phyloP scores from a whole-genome alignment of 2,797 vertebrate species.

The Esox masquinongy region DNA sequence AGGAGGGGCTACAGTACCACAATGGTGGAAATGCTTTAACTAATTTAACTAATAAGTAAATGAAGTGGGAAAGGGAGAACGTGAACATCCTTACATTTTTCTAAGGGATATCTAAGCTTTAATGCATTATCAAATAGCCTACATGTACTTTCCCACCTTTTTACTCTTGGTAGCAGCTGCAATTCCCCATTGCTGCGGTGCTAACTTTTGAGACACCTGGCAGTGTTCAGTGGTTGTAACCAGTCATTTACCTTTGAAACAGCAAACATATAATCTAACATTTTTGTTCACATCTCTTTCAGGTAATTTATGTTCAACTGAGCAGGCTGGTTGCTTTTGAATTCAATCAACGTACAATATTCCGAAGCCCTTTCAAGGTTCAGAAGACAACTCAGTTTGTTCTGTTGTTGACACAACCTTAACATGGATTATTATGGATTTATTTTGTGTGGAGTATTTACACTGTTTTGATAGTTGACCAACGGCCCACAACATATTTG shows the following conservation, averaged over 20 bases:
- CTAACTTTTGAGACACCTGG: not conserved
- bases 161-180: too few species aligned
- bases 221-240: not conserved
- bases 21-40: too few species aligned
- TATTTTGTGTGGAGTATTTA: not conserved
- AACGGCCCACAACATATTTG: not conserved
- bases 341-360: conserved; percentile 16
- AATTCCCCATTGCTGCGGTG: too few species aligned
- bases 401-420: conserved; percentile 50
- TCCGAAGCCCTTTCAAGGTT: not conserved
- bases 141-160: too few species aligned
- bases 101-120: too few species aligned
- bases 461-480: not conserved
- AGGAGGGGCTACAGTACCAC: too few species aligned
- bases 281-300: conserved; percentile 38
- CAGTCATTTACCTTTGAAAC: not conserved
- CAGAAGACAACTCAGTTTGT: conserved; percentile 15
- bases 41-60: too few species aligned
- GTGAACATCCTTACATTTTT: too few species aligned
- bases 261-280: conserved; percentile 17
- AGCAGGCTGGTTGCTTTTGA: conserved; percentile 9
- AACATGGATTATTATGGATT: conserved; percentile 26
- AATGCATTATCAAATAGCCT: too few species aligned
- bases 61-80: too few species aligned
- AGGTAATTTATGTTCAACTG: conserved; percentile 41